Percentiles rank a stretch among this genome's conserved stretches.
These are phyloP conservation scores for Pongo pygmaeus DNA, from an alignment of 2,113 vertebrate genomes.

Conservation along the genomic window DNA sequence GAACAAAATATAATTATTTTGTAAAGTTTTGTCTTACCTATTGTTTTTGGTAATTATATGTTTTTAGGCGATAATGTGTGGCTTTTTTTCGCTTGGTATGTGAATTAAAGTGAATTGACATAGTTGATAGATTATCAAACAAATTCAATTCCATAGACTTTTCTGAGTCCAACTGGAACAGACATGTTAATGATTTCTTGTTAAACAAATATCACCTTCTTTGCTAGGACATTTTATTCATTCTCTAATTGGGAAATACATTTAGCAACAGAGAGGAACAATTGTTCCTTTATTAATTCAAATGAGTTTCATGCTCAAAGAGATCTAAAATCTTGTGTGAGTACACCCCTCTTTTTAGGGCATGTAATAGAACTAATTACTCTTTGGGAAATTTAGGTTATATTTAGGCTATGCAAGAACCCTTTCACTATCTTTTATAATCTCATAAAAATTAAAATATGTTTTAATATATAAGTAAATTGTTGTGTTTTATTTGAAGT, in stretches of 20 bases:
- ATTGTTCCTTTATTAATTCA: slow-evolving; percentile 73
- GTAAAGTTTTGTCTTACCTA: neutral
- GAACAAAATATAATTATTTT: neutral
- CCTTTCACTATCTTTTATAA: neutral
- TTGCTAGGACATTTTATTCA: slow-evolving; percentile 68
- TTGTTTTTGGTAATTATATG: neutral
- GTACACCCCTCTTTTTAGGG: neutral
- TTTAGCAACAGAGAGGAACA: slow-evolving; percentile 57
- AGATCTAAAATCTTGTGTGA: slow-evolving; percentile 58
- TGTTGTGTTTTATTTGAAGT: neutral
- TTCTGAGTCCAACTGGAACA: slow-evolving; percentile 47
- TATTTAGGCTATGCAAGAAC: neutral
- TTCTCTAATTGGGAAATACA: slow-evolving; percentile 78
- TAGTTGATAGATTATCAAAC: neutral
- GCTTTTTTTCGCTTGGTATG: neutral
- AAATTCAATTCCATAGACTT: slow-evolving; percentile 17
- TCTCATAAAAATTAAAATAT: neutral
- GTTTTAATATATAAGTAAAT: neutral
- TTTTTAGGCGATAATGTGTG: neutral
- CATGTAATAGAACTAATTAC: neutral
- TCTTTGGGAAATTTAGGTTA: neutral
- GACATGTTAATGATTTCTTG: slow-evolving; percentile 60
- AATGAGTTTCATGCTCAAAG: slow-evolving; percentile 74
- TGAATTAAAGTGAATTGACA: neutral
- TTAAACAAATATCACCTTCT: slow-evolving; percentile 76